Percentiles rank a stretch among this genome's conserved stretches.
These are phyloP conservation scores for Bergia puertoricense DNA, from an alignment of 92 coral and sea anemone species.

Conservation along the genomic window DNA sequence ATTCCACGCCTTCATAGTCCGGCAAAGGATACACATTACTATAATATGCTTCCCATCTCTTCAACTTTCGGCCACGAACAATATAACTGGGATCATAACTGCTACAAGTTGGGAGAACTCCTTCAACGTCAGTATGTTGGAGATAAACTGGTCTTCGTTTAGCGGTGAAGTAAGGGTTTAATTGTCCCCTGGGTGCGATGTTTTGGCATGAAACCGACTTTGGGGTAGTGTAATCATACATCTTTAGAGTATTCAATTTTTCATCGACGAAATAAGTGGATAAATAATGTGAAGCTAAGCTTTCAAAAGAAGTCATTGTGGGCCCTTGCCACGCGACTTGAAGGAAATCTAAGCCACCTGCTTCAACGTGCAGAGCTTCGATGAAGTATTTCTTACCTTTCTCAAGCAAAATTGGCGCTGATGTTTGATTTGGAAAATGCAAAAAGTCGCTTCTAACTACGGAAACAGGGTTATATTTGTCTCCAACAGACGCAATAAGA, in stretches of 20 bases:
- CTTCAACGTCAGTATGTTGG: conserved; percentile 5
- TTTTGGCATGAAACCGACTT: background rate
- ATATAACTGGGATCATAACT: conserved; percentile 25
- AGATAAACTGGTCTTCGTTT: background rate
- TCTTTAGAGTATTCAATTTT: conserved; percentile 12
- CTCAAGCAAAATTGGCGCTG: conserved; percentile 23
- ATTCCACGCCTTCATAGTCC: background rate
- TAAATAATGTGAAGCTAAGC: conserved; percentile 6
- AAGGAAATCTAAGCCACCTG: conserved; percentile 16
- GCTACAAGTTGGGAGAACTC: conserved; percentile 4
- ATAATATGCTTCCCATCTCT: conserved; percentile 5
- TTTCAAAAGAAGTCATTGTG: background rate
- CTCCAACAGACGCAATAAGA: conserved; percentile 32
- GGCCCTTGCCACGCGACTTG: conserved; percentile 60
- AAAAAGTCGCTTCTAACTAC: conserved; percentile 28
- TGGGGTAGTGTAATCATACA: conserved; percentile 13
- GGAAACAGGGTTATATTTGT: conserved; percentile 14
- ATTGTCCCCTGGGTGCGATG: background rate
- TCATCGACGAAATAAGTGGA: conserved; percentile 38
- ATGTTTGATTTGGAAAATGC: conserved; percentile 47
- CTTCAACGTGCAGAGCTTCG: conserved; percentile 25
- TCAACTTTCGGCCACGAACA: conserved; percentile 7
- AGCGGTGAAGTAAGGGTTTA: conserved; percentile 6
- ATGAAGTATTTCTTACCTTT: conserved; percentile 42
- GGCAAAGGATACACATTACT: conserved; percentile 21